Percentiles rank a stretch among this genome's conserved stretches.
phyloP scores from a whole-genome alignment of 2,113 vertebrate species.

The Malurus melanocephalus region DNA sequence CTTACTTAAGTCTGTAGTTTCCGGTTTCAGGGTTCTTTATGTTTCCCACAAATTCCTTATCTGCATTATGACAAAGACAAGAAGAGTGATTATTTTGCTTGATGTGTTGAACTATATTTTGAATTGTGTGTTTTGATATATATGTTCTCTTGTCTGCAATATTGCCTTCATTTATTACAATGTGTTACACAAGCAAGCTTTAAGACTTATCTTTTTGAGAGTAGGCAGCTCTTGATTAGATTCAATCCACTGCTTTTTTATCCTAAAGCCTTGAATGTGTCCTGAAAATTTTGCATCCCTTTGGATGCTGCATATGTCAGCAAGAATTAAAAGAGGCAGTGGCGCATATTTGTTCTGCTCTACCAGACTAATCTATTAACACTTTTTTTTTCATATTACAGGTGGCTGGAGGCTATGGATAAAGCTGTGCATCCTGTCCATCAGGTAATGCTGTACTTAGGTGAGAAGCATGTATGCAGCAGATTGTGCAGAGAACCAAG shows the following conservation, averaged over 20 bases:
- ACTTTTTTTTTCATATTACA: slow-evolving; percentile 46
- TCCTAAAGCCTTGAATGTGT: not conserved
- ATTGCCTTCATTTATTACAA: not conserved
- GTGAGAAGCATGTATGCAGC: not conserved
- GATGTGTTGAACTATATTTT: not conserved
- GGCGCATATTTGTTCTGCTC: not conserved
- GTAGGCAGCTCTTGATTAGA: not conserved
- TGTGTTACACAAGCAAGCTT: not conserved
- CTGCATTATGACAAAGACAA: not conserved
- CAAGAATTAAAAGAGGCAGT: not conserved
- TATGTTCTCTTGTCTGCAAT: not conserved
- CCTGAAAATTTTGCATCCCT: not conserved
- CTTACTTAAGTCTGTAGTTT: not conserved
- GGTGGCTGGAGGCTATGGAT: slow-evolving; percentile 88
- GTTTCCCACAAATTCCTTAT: not conserved
- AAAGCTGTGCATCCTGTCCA: slow-evolving; percentile 81
- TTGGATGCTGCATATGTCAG: not conserved
- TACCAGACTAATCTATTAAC: not conserved
- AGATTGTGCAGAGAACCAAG: not conserved
- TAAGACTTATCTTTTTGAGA: not conserved
- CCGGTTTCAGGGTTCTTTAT: not conserved
- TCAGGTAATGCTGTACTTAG: slow-evolving; percentile 72
- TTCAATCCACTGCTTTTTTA: not conserved
- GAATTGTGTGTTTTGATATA: not conserved
- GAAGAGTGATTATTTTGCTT: not conserved